A percentile compares a stretch with the other conserved stretches of the same genome.
These are phyloP conservation scores for Lucilia cuprina DNA, from an alignment of 1,140 invertebrate species.

Conservation along the genomic window DNA sequence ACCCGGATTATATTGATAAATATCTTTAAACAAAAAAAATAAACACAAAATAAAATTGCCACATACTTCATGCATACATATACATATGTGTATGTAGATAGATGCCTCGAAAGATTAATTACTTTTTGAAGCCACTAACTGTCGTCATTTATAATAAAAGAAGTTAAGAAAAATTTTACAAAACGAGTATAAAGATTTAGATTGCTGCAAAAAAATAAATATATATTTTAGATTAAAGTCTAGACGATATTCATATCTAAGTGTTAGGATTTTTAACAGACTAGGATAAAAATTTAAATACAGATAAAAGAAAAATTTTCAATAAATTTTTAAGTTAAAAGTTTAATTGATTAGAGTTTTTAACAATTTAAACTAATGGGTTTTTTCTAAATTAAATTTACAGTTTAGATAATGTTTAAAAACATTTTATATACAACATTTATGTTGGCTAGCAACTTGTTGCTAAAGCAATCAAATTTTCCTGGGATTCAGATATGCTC, in stretches of 20 bases:
- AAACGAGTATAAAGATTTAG: not conserved
- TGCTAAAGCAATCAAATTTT: too few species aligned
- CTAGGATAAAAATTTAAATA: not conserved
- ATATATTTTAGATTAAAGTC: not conserved
- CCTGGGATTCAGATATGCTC: too few species aligned
- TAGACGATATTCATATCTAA: not conserved
- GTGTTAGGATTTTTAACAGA: not conserved
- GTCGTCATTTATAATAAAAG: constrained; percentile 16
- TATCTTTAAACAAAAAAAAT: not conserved
- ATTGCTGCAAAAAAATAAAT: not conserved
- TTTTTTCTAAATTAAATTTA: too few species aligned
- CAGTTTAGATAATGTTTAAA: too few species aligned
- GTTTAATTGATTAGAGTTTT: too few species aligned
- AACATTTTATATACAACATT: too few species aligned
- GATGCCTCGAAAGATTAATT: constrained; percentile 17
- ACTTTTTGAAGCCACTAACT: constrained; percentile 20
- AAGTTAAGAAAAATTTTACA: not conserved
- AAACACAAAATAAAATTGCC: not conserved
- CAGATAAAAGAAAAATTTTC: too few species aligned
- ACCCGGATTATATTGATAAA: constrained; percentile 22
- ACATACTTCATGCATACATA: not conserved
- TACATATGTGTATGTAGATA: too few species aligned
- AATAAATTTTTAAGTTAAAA: too few species aligned
- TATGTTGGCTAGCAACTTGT: too few species aligned
- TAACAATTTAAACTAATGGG: too few species aligned